Evolutionary conservation across 2,113 vertebrate genomes (phyloP).

Genomic region (Nematolebias whitei): DNA sequence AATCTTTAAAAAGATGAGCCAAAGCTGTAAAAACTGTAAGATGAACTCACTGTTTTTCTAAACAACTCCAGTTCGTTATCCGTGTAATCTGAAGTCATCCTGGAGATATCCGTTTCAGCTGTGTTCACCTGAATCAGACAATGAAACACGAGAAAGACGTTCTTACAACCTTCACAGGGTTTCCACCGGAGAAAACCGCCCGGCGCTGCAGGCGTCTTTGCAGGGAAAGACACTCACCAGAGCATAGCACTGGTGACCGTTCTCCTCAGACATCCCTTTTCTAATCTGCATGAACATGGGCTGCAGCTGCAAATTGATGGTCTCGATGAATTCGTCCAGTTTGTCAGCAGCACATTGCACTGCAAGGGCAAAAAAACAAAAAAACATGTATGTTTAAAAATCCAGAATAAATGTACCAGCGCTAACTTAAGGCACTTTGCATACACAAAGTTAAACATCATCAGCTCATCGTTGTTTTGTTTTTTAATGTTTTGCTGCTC

Average conservation of each 20-base stretch:
- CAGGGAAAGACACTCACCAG: constrained; percentile 79
- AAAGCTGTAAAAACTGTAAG: background rate
- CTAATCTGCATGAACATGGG: constrained; percentile 91
- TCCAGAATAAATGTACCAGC: no score
- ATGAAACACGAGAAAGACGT: background rate
- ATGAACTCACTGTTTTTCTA: constrained; percentile 87
- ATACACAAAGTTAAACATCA: no score
- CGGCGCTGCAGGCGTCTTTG: background rate
- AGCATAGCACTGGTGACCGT: constrained; percentile 85
- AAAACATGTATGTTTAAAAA: background rate
- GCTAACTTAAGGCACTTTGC: no score
- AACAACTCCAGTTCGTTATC: constrained; percentile 96
- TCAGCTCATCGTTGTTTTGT: no score
- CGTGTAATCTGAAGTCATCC: constrained; percentile 92
- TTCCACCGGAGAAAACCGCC: background rate
- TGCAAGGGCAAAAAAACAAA: no score
- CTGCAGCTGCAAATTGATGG: constrained; percentile 87
- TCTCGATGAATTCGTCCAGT: constrained; percentile 87
- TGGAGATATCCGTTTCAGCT: constrained; percentile 88
- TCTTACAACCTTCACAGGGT: background rate
- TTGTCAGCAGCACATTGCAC: constrained; percentile 79
- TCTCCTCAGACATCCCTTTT: constrained; percentile 86
- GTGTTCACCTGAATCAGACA: constrained; percentile 86
- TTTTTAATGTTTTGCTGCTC: no score
- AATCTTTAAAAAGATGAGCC: background rate